Evolutionary conservation across 2,888 invertebrate genomes (phyloP).

Genomic region (Hoplodrina ambigua): DNA sequence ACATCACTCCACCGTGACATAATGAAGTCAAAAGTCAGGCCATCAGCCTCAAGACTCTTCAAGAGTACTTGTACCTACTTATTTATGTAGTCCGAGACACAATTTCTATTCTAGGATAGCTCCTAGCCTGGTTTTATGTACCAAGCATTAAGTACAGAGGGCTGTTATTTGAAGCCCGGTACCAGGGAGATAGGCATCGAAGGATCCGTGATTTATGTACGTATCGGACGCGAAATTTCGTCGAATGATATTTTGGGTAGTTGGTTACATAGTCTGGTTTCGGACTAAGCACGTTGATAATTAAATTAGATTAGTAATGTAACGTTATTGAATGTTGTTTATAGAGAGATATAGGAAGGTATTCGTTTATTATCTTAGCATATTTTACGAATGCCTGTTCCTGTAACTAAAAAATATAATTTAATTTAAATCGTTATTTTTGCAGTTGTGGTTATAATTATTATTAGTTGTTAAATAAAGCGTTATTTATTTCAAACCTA

Average conservation of each 20-base stretch:
- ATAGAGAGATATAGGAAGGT: no score
- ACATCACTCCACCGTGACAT: slow-evolving; percentile 1
- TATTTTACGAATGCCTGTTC: no score
- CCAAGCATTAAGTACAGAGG: slow-evolving; percentile 37
- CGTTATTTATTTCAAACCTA: no score
- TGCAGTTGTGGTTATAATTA: no score
- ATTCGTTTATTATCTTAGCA: no score
- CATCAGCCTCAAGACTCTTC: slow-evolving; percentile 21
- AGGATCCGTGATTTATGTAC: slow-evolving; percentile 51
- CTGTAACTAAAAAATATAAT: no score
- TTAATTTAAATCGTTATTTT: no score
- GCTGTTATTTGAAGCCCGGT: slow-evolving; percentile 27
- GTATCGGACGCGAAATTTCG: slow-evolving; percentile 23
- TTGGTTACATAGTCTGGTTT: slow-evolving; percentile 11
- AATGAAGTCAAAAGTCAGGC: slow-evolving; percentile 31
- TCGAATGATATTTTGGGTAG: slow-evolving; percentile 36
- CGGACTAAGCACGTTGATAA: neutral
- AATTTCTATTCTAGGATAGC: slow-evolving; percentile 28
- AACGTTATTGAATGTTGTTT: no score
- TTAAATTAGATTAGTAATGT: neutral
- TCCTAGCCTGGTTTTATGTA: slow-evolving; percentile 21
- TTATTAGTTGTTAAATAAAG: no score
- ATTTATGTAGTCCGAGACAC: slow-evolving; percentile 17
- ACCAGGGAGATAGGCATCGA: slow-evolving; percentile 36
- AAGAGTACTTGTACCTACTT: slow-evolving; percentile 18